Evolutionary conservation across 1,140 invertebrate genomes (phyloP).

Genomic region (Limonius californicus): DNA sequence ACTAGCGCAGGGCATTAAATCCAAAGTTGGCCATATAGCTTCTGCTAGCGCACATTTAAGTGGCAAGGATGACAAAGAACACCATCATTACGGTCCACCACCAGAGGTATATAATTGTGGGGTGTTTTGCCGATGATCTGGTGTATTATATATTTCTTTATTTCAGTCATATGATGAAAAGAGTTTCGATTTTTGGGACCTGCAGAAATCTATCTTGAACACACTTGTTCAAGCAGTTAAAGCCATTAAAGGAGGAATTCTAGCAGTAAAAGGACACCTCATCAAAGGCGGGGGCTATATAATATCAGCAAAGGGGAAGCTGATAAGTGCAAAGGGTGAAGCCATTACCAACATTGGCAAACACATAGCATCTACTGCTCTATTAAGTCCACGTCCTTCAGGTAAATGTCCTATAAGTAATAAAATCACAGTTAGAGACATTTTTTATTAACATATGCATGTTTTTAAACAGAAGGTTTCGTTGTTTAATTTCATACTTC

Average conservation of each 20-base stretch:
- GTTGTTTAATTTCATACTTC: too few relatives aligned
- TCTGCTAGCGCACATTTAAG: constrained; percentile 53
- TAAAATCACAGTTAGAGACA: background rate
- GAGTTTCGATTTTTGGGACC: constrained; percentile 66
- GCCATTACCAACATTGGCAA: constrained; percentile 71
- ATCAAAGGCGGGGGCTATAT: constrained; percentile 78
- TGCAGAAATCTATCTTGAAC: constrained; percentile 76
- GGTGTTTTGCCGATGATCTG: background rate
- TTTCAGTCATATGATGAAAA: constrained; percentile 42
- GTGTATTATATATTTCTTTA: background rate
- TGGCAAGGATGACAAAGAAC: constrained; percentile 49
- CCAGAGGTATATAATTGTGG: constrained; percentile 20
- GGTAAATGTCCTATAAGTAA: constrained; percentile 2
- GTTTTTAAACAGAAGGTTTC: too few relatives aligned
- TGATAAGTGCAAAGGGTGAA: constrained; percentile 67
- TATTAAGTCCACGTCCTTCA: constrained; percentile 53
- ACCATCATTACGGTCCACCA: constrained; percentile 45
- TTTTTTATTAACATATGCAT: too few relatives aligned
- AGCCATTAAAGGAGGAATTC: constrained; percentile 77
- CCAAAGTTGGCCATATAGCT: constrained; percentile 55
- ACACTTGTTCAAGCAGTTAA: constrained; percentile 79
- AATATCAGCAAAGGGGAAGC: constrained; percentile 67
- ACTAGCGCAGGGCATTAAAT: constrained; percentile 52
- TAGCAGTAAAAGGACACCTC: constrained; percentile 77
- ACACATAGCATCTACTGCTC: constrained; percentile 67